Conservation (phyloP, 2,888 invertebrate genomes). For the Dorcus parallelipipedus region DNA sequence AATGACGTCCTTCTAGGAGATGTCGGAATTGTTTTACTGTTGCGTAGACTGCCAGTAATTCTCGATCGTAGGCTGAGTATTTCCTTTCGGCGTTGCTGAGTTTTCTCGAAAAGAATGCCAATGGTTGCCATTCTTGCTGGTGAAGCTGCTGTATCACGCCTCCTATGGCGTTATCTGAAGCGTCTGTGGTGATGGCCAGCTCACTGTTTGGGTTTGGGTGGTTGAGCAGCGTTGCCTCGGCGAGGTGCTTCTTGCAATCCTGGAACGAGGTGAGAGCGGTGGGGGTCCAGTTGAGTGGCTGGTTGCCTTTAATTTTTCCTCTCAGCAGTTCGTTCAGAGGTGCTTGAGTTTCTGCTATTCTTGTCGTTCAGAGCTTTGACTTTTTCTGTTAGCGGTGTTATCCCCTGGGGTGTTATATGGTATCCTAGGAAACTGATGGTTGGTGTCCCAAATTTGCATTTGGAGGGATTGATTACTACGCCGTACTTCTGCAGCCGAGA, state of each 20-base stretch:
- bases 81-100: slow-evolving; percentile 23
- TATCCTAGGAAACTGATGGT: slow-evolving; percentile 10
- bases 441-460: slow-evolving; percentile 33
- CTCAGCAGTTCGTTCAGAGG: slow-evolving; percentile 34
- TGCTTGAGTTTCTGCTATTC: slow-evolving; percentile 37
- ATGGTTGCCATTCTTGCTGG: not conserved
- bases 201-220: slow-evolving; percentile 7
- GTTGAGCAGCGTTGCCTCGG: slow-evolving; percentile 17
- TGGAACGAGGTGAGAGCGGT: not conserved
- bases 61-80: slow-evolving; percentile 44
- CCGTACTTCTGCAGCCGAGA: slow-evolving; percentile 29
- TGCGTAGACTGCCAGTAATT: slow-evolving; percentile 41
- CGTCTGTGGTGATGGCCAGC: not conserved
- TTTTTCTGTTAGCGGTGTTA: too few species aligned
- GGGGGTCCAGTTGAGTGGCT: too few species aligned
- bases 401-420: too few species aligned
- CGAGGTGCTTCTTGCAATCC: slow-evolving; percentile 12
- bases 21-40: slow-evolving; percentile 39
- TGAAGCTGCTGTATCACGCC: not conserved
- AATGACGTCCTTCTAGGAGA: slow-evolving; percentile 39
- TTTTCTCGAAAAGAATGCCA: slow-evolving; percentile 4
- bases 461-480: slow-evolving; percentile 32
- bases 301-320: not conserved
- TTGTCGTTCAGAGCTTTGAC: slow-evolving; percentile 3
- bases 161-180: not conserved